Conservation (phyloP, 2,797 vertebrate species). For the Pseudocheirus occidentalis region DNA sequence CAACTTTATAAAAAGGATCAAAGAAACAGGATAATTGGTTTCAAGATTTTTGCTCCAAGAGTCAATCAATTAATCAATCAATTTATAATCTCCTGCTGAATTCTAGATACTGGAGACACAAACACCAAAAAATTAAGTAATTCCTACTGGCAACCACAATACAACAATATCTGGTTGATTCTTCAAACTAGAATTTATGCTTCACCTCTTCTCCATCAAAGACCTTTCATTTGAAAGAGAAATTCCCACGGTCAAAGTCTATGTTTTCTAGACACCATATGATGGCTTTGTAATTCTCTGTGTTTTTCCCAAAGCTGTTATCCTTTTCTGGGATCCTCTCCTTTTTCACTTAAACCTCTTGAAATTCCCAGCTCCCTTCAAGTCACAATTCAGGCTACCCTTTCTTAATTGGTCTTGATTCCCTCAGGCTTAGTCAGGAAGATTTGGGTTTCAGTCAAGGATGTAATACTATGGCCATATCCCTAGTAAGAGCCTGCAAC, state of each 20-base stretch:
- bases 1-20: conserved; percentile 45
- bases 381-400: background rate
- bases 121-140: background rate
- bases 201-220: background rate
- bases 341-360: background rate
- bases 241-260: background rate
- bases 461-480: background rate
- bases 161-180: background rate
- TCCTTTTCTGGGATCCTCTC: background rate
- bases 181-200: conserved; percentile 10
- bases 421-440: background rate
- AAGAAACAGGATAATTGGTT: conserved; percentile 17
- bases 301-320: background rate
- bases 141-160: background rate
- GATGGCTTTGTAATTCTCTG: background rate
- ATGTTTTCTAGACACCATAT: background rate
- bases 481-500: background rate
- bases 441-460: background rate
- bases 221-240: background rate
- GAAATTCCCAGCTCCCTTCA: background rate
- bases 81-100: background rate
- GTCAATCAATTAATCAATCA: background rate
- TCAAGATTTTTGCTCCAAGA: background rate
- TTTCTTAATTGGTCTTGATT: background rate
- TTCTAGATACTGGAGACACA: background rate